Evolutionary conservation across 2,113 vertebrate genomes (phyloP).

Genomic region (Pteropus alecto): DNA sequence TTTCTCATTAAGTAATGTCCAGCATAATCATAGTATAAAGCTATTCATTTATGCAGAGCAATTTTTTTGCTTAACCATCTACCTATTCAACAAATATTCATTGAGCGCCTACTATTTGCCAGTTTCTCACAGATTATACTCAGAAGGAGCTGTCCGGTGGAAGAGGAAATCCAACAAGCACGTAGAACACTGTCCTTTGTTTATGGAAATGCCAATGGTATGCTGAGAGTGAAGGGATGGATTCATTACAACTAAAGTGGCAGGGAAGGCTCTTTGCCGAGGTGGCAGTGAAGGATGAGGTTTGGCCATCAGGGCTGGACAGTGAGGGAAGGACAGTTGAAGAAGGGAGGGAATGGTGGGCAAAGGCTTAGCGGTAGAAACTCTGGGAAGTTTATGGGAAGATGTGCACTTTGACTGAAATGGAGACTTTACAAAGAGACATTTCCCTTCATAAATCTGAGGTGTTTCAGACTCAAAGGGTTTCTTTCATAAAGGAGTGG

Average conservation of each 20-base stretch:
- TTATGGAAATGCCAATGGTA: not conserved
- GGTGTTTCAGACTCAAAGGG: not conserved
- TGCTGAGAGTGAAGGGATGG: not conserved
- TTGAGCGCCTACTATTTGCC: not conserved
- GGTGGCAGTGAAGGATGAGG: not conserved
- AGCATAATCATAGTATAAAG: not conserved
- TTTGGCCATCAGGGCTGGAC: not conserved
- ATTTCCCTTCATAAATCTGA: not conserved
- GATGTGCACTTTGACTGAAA: not conserved
- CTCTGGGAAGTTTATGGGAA: not conserved
- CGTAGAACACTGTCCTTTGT: not conserved
- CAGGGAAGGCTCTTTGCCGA: not conserved
- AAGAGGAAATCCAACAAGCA: not conserved
- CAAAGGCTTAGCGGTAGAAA: not conserved
- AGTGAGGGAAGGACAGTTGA: not conserved
- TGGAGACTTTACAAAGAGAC: not conserved
- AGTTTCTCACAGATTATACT: not conserved
- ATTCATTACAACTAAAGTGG: not conserved
- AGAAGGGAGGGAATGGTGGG: not conserved
- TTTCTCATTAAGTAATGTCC: not conserved
- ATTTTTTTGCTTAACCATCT: not conserved
- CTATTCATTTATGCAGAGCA: not conserved
- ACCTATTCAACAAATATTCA: not conserved
- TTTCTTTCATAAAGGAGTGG: not conserved
- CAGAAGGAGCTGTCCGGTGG: not conserved